Base-by-base conservation (phyloP, 2,113 vertebrate genomes). In the Polypterus senegalus region DNA sequence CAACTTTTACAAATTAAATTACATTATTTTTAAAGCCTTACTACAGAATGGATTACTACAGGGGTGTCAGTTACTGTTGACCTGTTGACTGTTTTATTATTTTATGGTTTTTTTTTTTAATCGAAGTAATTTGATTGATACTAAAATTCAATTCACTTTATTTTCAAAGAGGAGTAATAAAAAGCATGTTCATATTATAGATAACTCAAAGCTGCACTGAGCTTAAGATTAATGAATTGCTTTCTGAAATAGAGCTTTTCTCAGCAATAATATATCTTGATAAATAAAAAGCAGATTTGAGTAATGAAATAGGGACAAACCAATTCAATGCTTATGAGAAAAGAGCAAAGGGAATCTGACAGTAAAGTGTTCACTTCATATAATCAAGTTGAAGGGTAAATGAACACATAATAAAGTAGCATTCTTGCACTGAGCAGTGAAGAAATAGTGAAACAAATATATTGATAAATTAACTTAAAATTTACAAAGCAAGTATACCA, bases 181-280 rank as follows among this genome's bases (percentile, higher is more conserved):
- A 27, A 56, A 49, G 60, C 60, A 56, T 48, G 9, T 48, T 27
- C 27, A 7, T 45, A 7, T 45, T 27, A 6, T 9, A n/a, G 64
- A 43, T 6, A 48, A 51, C 64, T 57, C 47, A 58, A 57, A 48
- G 9, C 48, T 49, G 44, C 45, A 9, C 54, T 9, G 9, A 45
- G 46, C 47, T 27, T 60, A 61, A 56, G 64, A 61, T 61, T 61
- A 66, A 62, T 58, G 60, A 58, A 58, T 53, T 7, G 43, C 49
- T 48, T 61, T 46, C 48, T 47, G 6, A 57, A 66, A 61, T 49
- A 48, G 11, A 27, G 58, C 52, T 43, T 4, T 56, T 60, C 64
- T 57, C 60, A 53, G 60, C 54, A 58, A 52, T 57, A 57, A 58
- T 10, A 57, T 51, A 9, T 47, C 27, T 44, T 47, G 58, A 61